These are phyloP conservation scores for Folsomia manolachei DNA, from an alignment of 2,888 invertebrate genomes.

Conservation along the genomic window DNA sequence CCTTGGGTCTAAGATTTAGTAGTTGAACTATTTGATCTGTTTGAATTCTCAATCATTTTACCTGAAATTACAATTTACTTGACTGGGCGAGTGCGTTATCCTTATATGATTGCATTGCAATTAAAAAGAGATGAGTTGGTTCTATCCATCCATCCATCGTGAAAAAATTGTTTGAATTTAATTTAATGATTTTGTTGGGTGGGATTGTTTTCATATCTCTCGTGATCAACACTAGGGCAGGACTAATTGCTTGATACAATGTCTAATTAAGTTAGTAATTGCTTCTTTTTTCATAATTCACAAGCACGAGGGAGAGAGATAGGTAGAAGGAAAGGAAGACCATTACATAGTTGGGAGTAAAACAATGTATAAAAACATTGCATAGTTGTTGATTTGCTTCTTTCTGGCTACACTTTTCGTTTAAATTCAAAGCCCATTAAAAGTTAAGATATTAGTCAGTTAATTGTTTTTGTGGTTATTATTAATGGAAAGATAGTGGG, in stretches of 20 bases:
- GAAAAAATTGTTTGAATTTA: too few relatives aligned
- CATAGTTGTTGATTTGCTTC: too few relatives aligned
- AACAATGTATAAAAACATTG: too few relatives aligned
- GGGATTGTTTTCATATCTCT: background rate
- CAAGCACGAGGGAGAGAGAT: too few relatives aligned
- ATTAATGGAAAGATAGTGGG: background rate
- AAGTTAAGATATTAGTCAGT: background rate
- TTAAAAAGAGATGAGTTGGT: background rate
- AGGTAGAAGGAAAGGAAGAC: too few relatives aligned
- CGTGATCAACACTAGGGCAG: background rate
- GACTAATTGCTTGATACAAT: conserved; percentile 6
- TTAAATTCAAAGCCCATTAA: too few relatives aligned
- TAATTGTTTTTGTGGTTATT: background rate
- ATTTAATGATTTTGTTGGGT: too few relatives aligned
- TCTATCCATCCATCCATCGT: background rate
- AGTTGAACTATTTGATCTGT: background rate
- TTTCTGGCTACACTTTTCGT: too few relatives aligned
- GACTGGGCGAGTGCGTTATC: too few relatives aligned
- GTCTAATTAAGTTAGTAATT: background rate
- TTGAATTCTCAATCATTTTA: too few relatives aligned
- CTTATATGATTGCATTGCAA: background rate
- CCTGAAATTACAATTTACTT: too few relatives aligned
- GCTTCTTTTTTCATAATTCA: background rate
- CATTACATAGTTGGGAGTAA: too few relatives aligned
- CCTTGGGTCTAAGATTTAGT: background rate